Base-by-base conservation (phyloP, 2,888 invertebrate genomes). In the Dorcus parallelipipedus region DNA sequence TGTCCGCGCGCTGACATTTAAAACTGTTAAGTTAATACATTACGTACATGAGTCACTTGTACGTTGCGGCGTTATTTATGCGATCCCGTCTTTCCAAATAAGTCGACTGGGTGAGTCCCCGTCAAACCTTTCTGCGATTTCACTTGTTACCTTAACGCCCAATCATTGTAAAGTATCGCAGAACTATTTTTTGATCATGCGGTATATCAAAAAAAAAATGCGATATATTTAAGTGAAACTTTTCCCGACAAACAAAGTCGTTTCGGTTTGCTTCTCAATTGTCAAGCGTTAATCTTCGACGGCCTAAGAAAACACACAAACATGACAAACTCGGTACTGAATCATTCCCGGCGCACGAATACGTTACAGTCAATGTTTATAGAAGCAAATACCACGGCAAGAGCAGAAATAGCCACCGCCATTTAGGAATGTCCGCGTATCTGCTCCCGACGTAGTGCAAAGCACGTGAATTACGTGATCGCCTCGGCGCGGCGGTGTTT, bases 261-360 rank as follows among this genome's bases (percentile, higher is more conserved):
- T 33, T 33, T 33, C 26, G 26, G 26, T 33, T 6, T 41, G 55
- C 58, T 49, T 52, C 50, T 62, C 60, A 60, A 52, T 53, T 60
- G 70, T 69, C 70, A 64, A 6, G 61, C 54, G 67, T 69, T 71
- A 71, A 70, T 72, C 71, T 65, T 66, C 66, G 63, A 64, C 61
- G 67, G 69, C 67, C 69, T 69, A 63, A 61, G 67, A 65, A 66
- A 65, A 33, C 20, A 63, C 67, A 69, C 67, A 71, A 73, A 72
- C 71, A 72, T 70, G 70, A 73, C 70, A 71, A 71, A 73, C 69
- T 38, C 43, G 62, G 67, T 65, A 71, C 63, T 72, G 69, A 69
- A 71, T 72, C 72, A 69, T 69, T 64, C 64, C 66, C 65, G 59
- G 56, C 59, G 51, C 58, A 58, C 63, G 64, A 64, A 57, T 63